phyloP scores from a whole-genome alignment of 2,797 vertebrate genomes.

The Enoplosus armatus region DNA sequence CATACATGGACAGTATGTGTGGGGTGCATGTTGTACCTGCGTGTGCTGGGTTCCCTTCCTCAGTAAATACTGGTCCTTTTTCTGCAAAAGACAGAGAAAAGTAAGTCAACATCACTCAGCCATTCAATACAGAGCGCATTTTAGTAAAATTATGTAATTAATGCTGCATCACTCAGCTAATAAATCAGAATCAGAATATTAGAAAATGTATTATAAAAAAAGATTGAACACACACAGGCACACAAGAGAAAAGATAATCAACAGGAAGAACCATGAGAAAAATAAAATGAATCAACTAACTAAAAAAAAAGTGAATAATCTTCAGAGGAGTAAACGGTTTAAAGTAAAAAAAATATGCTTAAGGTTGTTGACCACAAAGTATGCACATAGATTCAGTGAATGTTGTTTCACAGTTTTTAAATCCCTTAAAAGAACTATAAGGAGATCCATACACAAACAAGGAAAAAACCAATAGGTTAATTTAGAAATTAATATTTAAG shows the following conservation, averaged over 20 bases:
- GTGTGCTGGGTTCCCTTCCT: constrained; percentile 60
- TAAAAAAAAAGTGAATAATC: background rate
- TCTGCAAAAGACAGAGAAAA: constrained; percentile 71
- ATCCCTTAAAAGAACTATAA: background rate
- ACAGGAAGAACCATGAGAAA: background rate
- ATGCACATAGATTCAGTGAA: background rate
- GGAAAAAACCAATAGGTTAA: background rate
- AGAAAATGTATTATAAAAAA: too few relatives aligned
- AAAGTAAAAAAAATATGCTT: background rate
- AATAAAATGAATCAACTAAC: background rate
- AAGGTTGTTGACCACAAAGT: background rate
- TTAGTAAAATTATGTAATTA: background rate
- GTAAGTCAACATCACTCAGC: background rate
- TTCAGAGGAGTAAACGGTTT: background rate
- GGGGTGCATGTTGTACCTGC: constrained; percentile 73
- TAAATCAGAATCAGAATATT: too few relatives aligned
- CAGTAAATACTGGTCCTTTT: constrained; percentile 69
- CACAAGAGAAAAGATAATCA: background rate
- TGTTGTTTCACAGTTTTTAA: background rate
- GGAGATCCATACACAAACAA: background rate
- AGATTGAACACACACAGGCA: too few relatives aligned
- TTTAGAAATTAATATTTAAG: background rate
- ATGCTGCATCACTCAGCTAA: background rate
- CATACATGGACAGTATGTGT: background rate
- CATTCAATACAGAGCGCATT: background rate